Percentiles rank a stretch among this genome's conserved stretches.
Evolutionary conservation across 2,888 invertebrate species (phyloP).

Genomic region (Nasonovia ribisnigri): DNA sequence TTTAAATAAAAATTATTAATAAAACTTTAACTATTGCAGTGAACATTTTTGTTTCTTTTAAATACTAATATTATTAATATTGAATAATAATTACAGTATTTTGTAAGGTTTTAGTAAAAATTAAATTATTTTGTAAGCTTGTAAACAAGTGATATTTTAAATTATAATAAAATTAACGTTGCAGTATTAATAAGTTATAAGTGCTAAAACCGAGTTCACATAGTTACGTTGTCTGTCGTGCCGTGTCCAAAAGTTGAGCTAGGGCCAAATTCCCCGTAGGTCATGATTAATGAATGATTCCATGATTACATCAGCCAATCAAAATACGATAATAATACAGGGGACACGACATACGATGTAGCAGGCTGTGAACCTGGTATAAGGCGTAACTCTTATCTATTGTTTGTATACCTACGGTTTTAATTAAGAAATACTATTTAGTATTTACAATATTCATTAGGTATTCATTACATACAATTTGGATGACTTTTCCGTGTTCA

Average conservation of each 20-base stretch:
- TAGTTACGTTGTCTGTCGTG: too few relatives aligned
- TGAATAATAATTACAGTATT: neutral
- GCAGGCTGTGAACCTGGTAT: neutral
- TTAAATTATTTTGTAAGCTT: neutral
- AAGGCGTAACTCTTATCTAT: neutral
- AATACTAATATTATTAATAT: neutral
- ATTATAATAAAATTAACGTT: too few relatives aligned
- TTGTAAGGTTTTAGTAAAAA: neutral
- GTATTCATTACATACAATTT: neutral
- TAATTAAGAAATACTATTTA: neutral
- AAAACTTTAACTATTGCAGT: neutral
- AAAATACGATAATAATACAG: too few relatives aligned
- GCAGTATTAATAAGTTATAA: too few relatives aligned
- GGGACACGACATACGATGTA: too few relatives aligned
- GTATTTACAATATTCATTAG: neutral
- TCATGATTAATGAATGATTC: too few relatives aligned
- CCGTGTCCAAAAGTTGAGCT: too few relatives aligned
- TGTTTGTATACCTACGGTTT: neutral
- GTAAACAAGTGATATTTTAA: neutral
- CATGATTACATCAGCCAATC: too few relatives aligned
- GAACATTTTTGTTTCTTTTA: neutral
- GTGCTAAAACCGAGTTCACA: too few relatives aligned
- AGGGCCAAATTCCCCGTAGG: too few relatives aligned
- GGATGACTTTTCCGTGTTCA: neutral
- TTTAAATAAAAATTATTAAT: neutral